Evolutionary conservation across 2,888 invertebrate genomes (phyloP), one percentile per base, ranked within the genome.

Genomic region (Cartodere bifasciata): DNA sequence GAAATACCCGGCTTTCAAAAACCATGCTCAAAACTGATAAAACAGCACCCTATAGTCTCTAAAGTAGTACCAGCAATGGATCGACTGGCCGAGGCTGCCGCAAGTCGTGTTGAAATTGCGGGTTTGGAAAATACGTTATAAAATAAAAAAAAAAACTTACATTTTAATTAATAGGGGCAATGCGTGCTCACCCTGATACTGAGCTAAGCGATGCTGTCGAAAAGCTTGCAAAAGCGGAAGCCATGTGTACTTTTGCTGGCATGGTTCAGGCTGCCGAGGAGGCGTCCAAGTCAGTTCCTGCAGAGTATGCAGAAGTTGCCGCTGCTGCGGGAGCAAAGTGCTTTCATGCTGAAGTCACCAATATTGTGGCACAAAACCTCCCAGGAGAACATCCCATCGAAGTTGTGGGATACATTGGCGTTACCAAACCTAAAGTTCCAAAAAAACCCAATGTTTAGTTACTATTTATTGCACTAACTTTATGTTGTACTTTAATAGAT

Each of bases 361-460:
- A 45, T 21, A 49, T 57, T 4, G 48, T 57, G 14, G 47, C 46
- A 13, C 53, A 60, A 34, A 49, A 52, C 22, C 37, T 61, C 4
- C 47, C 50, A 4, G 62, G 61, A 1, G 44, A 48, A 3, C 53
- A 54, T 39, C 54, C 63, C 1, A 56, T 64, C 31, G 62, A 64
- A 45, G 58, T 64, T 17, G 41, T 63, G n/a, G 63, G 63, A 4
- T 64, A 63, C 40, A 54, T 64, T 16, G 63, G 62, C 3, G 48
- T 62, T 9, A 62, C 62, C 4, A 56, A 55, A 40, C 61, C 58
- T 1, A 57, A 52, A 35, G 42, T 52, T 37, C 53, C 55, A 4
- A 47, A 40, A 17, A 48, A 44, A 30, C 29, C 45, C n/a, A n/a
- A 3, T 28, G n/a, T n/a, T n/a, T n/a, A n/a, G n/a, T n/a, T n/a